phyloP scores from a whole-genome alignment of 1,140 invertebrate genomes.

The fruit fly (Drosophila melanogaster) region DNA sequence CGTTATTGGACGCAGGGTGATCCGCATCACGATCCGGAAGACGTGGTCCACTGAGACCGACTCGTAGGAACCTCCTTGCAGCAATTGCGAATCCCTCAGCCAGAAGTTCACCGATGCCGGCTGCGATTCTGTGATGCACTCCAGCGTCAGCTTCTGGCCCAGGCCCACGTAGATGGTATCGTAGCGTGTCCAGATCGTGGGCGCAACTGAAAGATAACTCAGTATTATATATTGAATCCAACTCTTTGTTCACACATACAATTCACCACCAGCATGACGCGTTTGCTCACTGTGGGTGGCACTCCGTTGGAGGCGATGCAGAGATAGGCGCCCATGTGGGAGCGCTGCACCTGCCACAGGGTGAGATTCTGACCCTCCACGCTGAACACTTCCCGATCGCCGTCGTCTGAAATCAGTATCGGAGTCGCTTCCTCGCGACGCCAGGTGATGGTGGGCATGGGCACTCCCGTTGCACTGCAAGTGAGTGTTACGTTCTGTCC shows the following conservation, averaged over 20 bases:
- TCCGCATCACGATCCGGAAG: constrained; percentile 87
- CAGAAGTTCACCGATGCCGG: constrained; percentile 87
- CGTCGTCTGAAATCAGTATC: constrained; percentile 70
- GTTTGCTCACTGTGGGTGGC: constrained; percentile 91
- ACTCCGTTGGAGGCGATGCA: constrained; percentile 90
- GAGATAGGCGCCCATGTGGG: constrained; percentile 85
- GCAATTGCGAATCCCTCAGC: constrained; percentile 83
- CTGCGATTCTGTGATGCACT: constrained; percentile 86
- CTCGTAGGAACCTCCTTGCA: constrained; percentile 86
- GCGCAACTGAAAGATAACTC: constrained; percentile 85
- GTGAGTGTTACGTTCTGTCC: constrained; percentile 90
- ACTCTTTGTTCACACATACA: constrained; percentile 87
- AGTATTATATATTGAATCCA: not conserved
- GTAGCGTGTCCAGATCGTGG: constrained; percentile 86
- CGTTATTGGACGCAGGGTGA: constrained; percentile 86
- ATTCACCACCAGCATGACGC: constrained; percentile 90
- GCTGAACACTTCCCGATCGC: constrained; percentile 67
- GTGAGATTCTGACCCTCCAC: constrained; percentile 84
- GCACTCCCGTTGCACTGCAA: constrained; percentile 90
- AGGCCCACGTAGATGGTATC: constrained; percentile 86
- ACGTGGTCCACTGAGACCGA: constrained; percentile 86
- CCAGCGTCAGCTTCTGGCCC: constrained; percentile 86
- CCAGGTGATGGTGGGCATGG: constrained; percentile 89
- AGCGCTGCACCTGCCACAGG: constrained; percentile 79
- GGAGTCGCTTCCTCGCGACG: constrained; percentile 88